Percentiles rank a stretch among this genome's conserved stretches.
These are phyloP conservation scores for Yponomeuta plumbellus DNA, from an alignment of 2,888 invertebrate genomes.

Conservation along the genomic window DNA sequence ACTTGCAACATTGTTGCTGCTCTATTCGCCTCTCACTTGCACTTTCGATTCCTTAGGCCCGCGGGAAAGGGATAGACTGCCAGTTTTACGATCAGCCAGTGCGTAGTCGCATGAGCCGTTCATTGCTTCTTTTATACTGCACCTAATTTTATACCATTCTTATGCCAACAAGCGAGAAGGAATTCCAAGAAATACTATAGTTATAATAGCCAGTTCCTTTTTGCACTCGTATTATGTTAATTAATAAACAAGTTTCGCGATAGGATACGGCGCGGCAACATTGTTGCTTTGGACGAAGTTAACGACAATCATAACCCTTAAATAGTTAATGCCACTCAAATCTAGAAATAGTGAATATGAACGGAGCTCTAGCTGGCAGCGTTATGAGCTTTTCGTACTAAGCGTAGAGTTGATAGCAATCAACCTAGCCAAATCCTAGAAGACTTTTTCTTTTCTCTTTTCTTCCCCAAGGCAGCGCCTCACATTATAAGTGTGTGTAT, in stretches of 20 bases:
- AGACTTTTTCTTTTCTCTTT: too few relatives aligned
- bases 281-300: background rate
- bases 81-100: conserved; percentile 57
- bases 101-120: conserved; percentile 56
- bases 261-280: background rate
- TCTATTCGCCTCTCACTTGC: conserved; percentile 35
- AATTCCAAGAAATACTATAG: conserved; percentile 43
- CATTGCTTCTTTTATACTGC: conserved; percentile 66
- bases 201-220: conserved; percentile 5
- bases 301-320: conserved; percentile 1
- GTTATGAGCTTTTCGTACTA: too few relatives aligned
- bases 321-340: background rate
- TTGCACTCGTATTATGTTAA: conserved; percentile 7
- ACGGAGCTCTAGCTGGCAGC: too few relatives aligned
- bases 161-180: conserved; percentile 38
- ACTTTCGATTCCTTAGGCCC: conserved; percentile 22
- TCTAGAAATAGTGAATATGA: background rate
- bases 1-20: conserved; percentile 50
- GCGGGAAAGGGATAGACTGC: conserved; percentile 37
- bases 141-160: conserved; percentile 59
- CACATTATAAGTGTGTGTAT: too few relatives aligned
- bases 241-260: conserved; percentile 1
- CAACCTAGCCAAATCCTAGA: too few relatives aligned
- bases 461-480: too few relatives aligned
- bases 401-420: too few relatives aligned